These are phyloP conservation scores for Dryas iulia DNA, from an alignment of 1,140 invertebrate species.

Conservation along the genomic window DNA sequence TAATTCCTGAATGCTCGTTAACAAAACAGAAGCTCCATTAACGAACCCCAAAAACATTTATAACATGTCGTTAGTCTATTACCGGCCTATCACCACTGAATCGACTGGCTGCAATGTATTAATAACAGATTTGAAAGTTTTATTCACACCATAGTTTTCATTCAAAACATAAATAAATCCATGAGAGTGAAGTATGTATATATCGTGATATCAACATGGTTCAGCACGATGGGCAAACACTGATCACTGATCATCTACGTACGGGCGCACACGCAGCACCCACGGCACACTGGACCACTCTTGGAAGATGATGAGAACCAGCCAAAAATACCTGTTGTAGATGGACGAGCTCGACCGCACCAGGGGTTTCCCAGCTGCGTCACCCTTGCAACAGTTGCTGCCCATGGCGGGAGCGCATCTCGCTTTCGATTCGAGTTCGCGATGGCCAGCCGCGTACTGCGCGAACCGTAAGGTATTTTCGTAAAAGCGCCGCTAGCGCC, in stretches of 20 bases:
- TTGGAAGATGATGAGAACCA: constrained; percentile 52
- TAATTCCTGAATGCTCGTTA: background rate
- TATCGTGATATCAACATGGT: background rate
- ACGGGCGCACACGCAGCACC: constrained; percentile 49
- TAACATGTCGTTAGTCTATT: background rate
- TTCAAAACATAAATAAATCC: background rate
- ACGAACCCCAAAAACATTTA: constrained; percentile 2
- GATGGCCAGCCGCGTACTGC: constrained; percentile 60
- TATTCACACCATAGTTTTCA: background rate
- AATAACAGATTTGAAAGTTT: background rate
- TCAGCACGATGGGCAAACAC: constrained; percentile 25
- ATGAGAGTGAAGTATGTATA: background rate
- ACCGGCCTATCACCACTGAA: background rate
- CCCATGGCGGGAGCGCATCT: constrained; percentile 71
- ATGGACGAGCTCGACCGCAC: constrained; percentile 62
- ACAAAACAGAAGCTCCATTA: background rate
- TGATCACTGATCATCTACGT: constrained; percentile 42
- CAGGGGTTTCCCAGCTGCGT: constrained; percentile 61
- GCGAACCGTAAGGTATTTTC: constrained; percentile 56
- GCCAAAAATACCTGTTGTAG: constrained; percentile 71
- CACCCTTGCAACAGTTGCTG: constrained; percentile 75
- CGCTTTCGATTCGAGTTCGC: constrained; percentile 60
- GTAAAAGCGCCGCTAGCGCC: constrained; percentile 58
- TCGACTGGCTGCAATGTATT: background rate
- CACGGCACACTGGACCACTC: constrained; percentile 55